These are phyloP conservation scores for Drosophila anomalipes DNA, from an alignment of 2,888 invertebrate genomes.

Conservation along the genomic window DNA sequence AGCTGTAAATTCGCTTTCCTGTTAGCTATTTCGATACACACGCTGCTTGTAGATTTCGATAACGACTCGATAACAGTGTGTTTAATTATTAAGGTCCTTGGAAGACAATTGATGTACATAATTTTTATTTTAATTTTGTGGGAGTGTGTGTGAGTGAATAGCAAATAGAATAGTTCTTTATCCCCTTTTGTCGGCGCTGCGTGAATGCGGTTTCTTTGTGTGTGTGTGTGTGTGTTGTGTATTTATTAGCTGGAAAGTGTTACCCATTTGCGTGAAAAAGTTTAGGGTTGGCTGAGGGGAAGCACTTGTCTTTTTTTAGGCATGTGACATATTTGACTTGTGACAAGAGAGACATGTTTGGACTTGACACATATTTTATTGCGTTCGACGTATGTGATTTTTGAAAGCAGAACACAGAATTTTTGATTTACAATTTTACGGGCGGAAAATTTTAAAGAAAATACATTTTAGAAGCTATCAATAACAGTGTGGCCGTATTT, in stretches of 20 bases:
- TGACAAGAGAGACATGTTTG: not conserved
- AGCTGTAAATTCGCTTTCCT: slow-evolving; percentile 1
- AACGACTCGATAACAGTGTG: slow-evolving; percentile 11
- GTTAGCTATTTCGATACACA: not conserved
- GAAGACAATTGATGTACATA: not conserved
- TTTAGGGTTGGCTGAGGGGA: not conserved
- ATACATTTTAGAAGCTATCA: too few relatives aligned
- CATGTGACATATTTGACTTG: not conserved
- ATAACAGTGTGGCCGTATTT: slow-evolving; percentile 2
- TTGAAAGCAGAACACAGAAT: not conserved
- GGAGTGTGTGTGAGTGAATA: not conserved
- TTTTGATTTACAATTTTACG: not conserved
- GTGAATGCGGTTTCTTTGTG: slow-evolving; percentile 3
- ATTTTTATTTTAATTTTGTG: not conserved
- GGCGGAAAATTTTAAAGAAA: not conserved
- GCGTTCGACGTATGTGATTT: not conserved
- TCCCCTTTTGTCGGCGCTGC: not conserved
- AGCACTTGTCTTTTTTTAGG: slow-evolving; percentile 15
- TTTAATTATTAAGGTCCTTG: slow-evolving; percentile 16
- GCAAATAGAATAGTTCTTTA: not conserved
- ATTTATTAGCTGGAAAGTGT: slow-evolving; percentile 34
- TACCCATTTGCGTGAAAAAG: slow-evolving; percentile 27
- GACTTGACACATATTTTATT: not conserved
- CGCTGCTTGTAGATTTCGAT: slow-evolving; percentile 25
- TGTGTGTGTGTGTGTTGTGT: slow-evolving; percentile 35